Percentiles rank a stretch among this genome's conserved stretches.
These are phyloP conservation scores for Cheilinus undulatus DNA, from an alignment of 2,113 vertebrate species.

Conservation along the genomic window DNA sequence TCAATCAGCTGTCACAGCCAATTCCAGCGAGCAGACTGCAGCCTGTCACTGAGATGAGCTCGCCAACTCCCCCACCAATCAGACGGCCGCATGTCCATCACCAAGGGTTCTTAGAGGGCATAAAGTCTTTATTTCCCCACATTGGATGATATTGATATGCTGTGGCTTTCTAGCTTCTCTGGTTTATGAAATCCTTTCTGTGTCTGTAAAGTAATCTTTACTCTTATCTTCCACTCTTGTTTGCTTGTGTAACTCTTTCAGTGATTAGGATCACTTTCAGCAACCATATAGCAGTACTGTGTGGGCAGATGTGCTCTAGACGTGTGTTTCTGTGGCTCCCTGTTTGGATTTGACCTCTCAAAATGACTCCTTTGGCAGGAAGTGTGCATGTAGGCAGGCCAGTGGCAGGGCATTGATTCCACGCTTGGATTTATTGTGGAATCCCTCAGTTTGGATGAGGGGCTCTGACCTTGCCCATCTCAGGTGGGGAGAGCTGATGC, in stretches of 20 bases:
- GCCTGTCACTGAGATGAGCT: conserved; percentile 69
- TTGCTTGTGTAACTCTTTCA: conserved; percentile 28
- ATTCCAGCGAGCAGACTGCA: conserved; percentile 73
- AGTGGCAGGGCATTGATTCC: conserved; percentile 66
- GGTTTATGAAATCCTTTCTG: conserved; percentile 30
- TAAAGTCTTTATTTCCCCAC: conserved; percentile 9
- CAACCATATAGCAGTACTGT: conserved; percentile 8
- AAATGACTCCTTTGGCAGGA: conserved; percentile 64
- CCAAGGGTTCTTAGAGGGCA: conserved; percentile 55
- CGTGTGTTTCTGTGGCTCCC: conserved; percentile 34
- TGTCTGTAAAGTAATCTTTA: conserved; percentile 12
- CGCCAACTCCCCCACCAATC: conserved; percentile 55
- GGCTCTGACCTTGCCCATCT: conserved; percentile 78
- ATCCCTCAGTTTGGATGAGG: conserved; percentile 67
- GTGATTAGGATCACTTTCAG: conserved; percentile 23
- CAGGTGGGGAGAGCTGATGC: conserved; percentile 64
- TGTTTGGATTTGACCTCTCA: conserved; percentile 55
- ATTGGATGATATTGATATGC: conserved; percentile 44
- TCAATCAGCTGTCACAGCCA: conserved; percentile 80
- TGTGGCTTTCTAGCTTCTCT: conserved; percentile 25
- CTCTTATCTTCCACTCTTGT: conserved; percentile 25
- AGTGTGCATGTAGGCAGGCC: conserved; percentile 65
- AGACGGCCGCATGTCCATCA: conserved; percentile 54
- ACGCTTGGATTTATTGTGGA: conserved; percentile 75
- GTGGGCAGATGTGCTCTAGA: conserved; percentile 36